These are phyloP conservation scores for Enteromius radiatus DNA, from an alignment of 2,797 vertebrate genomes.

Conservation along the genomic window DNA sequence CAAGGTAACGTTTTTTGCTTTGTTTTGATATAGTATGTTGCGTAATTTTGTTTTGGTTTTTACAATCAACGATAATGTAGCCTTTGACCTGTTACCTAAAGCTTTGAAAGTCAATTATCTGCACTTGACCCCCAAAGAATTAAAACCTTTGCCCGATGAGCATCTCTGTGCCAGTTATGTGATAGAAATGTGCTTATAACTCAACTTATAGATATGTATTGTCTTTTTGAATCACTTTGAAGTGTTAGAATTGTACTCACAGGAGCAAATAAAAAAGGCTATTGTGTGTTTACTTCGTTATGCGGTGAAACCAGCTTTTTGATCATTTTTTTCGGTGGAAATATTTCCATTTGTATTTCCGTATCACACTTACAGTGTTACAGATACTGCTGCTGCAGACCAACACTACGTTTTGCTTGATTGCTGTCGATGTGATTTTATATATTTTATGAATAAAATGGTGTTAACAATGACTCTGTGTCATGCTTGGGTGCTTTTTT, in stretches of 20 bases:
- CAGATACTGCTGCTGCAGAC: constrained; percentile 44
- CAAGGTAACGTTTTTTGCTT: not conserved
- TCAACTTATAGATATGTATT: not conserved
- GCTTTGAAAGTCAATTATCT: not conserved
- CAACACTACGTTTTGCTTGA: constrained; percentile 59
- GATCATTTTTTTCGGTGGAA: not conserved
- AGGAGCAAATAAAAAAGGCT: not conserved
- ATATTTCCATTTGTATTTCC: not conserved
- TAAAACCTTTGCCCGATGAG: not conserved
- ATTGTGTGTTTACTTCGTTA: not conserved
- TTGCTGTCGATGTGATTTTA: constrained; percentile 57
- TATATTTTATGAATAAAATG: constrained; percentile 65
- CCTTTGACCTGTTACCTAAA: not conserved
- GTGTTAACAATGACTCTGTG: constrained; percentile 35
- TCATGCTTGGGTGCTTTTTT: not conserved
- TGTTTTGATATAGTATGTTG: not conserved
- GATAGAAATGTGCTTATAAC: constrained; percentile 10
- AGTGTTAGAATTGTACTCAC: not conserved
- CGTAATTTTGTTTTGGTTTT: not conserved
- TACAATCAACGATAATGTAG: constrained; percentile 29
- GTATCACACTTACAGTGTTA: constrained; percentile 9
- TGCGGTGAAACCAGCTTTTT: not conserved
- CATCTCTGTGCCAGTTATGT: constrained; percentile 9
- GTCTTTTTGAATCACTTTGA: constrained; percentile 7
- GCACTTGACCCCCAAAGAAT: constrained; percentile 16